Conservation (phyloP, 2,888 invertebrate genomes). For the Clunio marinus region DNA sequence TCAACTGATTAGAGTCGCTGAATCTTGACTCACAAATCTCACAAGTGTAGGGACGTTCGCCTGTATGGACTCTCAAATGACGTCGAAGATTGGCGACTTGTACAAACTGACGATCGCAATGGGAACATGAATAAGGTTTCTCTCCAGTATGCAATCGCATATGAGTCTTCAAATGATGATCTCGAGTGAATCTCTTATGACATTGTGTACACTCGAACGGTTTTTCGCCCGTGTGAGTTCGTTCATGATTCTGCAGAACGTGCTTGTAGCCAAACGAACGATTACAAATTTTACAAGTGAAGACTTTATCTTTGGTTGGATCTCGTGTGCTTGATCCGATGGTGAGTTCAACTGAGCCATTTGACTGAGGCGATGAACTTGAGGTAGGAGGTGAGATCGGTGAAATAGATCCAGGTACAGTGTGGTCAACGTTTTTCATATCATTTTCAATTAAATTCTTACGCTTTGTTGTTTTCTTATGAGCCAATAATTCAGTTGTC, state of each 20-base stretch:
- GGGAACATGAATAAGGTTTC: constrained; percentile 86
- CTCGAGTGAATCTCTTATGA: constrained; percentile 86
- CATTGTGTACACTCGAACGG: constrained; percentile 90
- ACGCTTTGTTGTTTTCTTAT: constrained; percentile 42
- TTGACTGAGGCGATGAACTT: constrained; percentile 54
- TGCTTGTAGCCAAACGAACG: constrained; percentile 91
- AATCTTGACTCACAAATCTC: constrained; percentile 80
- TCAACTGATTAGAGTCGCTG: constrained; percentile 87
- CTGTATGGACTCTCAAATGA: constrained; percentile 86
- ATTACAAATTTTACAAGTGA: constrained; percentile 83
- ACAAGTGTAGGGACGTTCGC: constrained; percentile 85
- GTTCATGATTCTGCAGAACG: constrained; percentile 88
- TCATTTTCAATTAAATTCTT: constrained; percentile 40
- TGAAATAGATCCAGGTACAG: constrained; percentile 52
- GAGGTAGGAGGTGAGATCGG: constrained; percentile 56
- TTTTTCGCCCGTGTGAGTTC: constrained; percentile 89
- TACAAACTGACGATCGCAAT: constrained; percentile 88
- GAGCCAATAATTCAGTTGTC: constrained; percentile 45
- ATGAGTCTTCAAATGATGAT: constrained; percentile 90
- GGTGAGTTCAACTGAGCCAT: constrained; percentile 40
- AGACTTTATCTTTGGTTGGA: constrained; percentile 70
- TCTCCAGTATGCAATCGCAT: constrained; percentile 90
- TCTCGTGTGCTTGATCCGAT: constrained; percentile 52
- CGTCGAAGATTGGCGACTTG: constrained; percentile 90
- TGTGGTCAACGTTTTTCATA: constrained; percentile 12